Base-by-base conservation (phyloP, 2,797 vertebrate genomes). In the Heliangelus exortis region DNA sequence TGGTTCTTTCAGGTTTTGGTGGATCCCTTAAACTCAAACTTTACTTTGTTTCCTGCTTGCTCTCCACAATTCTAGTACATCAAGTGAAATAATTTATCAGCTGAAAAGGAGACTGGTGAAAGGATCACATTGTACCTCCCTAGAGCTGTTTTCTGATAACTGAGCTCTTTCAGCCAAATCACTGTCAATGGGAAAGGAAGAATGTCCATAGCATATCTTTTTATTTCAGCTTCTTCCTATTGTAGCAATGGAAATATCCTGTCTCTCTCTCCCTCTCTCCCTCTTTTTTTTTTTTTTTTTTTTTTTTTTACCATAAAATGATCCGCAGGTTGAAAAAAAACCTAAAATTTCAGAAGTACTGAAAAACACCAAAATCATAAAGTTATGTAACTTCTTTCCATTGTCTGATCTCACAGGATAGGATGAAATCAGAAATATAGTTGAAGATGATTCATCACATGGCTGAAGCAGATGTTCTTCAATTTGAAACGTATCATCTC, bases 401-500 rank as follows among this genome's bases (percentile, higher is more conserved):
- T 69, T 80, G 20, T 89, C 48, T 92, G 84, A 73, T 94, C 89
- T 93, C 69, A 25, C 48, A 91, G 87, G 53, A 81, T 45, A 66
- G n/a, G 57, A 95, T 89, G 71, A 94, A 90, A 90, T 80, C 82
- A 68, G 86, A 95, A 92, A 91, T 88, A 71, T 12, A 77, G 67
- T 83, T 92, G 90, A 92, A 80, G 84, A 88, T 92, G 83, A 95
- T 93, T 93, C 76, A 88, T 94, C 90, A 78, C 77, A 82, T 72
- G 58, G 62, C 93, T 2, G 0, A 93, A 92, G 86, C 85, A 96
- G 84, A 93, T 93, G 93, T 90, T 97, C 69, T 68, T 88, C 91
- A 78, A 82, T 94, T 92, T 88, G 87, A 91, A 88, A 76, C 3
- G 2, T 76, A 73, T 82, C 84, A 55, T 91, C 54, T 72, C 71